Conservation (phyloP, 2,113 vertebrate genomes). For the Erpornis zantholeuca region DNA sequence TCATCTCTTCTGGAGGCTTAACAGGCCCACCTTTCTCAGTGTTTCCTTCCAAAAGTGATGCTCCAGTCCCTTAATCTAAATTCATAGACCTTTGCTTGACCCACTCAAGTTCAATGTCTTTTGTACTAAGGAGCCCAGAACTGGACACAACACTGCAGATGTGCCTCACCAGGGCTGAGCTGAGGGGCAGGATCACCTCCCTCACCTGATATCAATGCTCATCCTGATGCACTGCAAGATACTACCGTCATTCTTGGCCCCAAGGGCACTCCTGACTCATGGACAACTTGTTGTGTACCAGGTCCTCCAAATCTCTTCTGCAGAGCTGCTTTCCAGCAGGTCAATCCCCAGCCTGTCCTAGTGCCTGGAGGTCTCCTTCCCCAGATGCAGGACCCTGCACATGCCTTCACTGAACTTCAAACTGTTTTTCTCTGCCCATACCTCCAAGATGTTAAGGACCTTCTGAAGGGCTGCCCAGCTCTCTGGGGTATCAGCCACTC, state of each 20-base stretch:
- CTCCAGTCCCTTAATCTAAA: not conserved
- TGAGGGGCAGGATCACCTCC: not conserved
- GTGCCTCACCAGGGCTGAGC: not conserved
- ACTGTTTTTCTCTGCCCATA: not conserved
- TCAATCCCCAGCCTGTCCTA: not conserved
- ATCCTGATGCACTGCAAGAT: not conserved
- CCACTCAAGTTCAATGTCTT: rapidly evolving
- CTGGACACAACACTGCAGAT: not conserved
- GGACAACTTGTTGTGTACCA: not conserved
- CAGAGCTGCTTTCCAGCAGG: not conserved
- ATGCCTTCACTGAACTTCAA: not conserved
- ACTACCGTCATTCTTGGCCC: not conserved
- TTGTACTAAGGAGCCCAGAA: not conserved
- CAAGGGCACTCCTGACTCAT: not conserved
- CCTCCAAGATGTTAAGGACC: not conserved
- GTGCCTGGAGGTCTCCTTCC: not conserved
- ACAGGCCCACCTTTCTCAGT: not conserved
- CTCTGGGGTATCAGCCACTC: not conserved
- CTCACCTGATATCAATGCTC: not conserved
- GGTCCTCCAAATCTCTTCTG: too few relatives aligned
- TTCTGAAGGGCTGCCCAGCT: not conserved
- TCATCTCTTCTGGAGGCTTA: too few relatives aligned
- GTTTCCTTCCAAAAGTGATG: not conserved
- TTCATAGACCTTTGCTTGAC: not conserved
- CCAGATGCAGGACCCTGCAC: not conserved